A percentile compares a stretch with the other conserved stretches of the same genome.
Conservation (phyloP, 2,113 vertebrate genomes). For the Tor tambroides region DNA sequence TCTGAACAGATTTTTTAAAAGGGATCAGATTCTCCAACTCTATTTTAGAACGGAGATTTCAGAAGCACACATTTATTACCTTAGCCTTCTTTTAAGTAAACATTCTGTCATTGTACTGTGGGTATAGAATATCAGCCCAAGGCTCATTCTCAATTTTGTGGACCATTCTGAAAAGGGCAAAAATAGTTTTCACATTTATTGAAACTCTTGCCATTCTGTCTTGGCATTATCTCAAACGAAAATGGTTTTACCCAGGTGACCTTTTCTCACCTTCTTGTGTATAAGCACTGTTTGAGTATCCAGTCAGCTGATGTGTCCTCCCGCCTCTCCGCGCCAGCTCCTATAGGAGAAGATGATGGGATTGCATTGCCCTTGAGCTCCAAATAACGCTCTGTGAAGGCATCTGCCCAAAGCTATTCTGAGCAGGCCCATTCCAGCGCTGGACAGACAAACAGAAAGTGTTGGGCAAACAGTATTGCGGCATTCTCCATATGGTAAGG, state of each 20-base stretch:
- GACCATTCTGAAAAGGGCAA: neutral
- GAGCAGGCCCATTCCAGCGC: slow-evolving; percentile 74
- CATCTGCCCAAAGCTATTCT: slow-evolving; percentile 80
- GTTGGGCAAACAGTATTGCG: slow-evolving; percentile 23
- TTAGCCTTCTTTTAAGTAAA: neutral
- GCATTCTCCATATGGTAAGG: neutral
- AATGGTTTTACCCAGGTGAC: neutral
- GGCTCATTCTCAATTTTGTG: neutral
- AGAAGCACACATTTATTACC: neutral
- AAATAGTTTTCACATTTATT: neutral
- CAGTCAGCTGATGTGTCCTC: slow-evolving; percentile 43
- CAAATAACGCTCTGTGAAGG: slow-evolving; percentile 76
- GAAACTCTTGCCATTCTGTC: neutral
- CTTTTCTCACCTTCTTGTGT: slow-evolving; percentile 35
- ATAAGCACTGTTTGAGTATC: slow-evolving; percentile 3
- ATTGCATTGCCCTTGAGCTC: slow-evolving; percentile 77
- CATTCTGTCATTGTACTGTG: neutral
- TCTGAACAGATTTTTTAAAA: neutral
- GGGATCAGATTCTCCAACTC: neutral
- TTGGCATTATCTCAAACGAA: neutral
- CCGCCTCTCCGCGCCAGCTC: slow-evolving; percentile 26
- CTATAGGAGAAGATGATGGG: slow-evolving; percentile 60
- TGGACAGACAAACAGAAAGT: slow-evolving; percentile 31
- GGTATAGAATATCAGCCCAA: neutral
- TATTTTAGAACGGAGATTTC: neutral